Percentiles rank a stretch among this genome's conserved stretches.
Conservation (phyloP, 2,113 vertebrate species). For the Chaenocephalus aceratus region DNA sequence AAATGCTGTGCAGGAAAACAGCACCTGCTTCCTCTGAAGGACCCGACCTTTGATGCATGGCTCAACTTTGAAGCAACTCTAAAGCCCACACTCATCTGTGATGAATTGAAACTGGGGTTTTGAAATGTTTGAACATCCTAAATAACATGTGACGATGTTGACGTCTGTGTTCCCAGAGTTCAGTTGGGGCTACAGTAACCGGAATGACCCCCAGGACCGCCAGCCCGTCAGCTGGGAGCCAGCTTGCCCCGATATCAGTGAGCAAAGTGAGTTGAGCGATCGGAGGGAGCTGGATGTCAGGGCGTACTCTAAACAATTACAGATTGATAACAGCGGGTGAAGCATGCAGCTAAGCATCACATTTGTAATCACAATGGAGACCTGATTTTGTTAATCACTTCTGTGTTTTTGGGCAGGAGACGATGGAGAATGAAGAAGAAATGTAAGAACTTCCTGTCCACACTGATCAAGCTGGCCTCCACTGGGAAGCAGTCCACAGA, state of each 20-base stretch:
- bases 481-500: conserved; percentile 94
- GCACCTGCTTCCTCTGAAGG: background rate
- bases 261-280: conserved; percentile 74
- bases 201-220: conserved; percentile 89
- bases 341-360: background rate
- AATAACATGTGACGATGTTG: background rate
- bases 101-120: background rate
- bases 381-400: background rate
- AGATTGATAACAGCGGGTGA: background rate
- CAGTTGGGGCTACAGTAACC: conserved; percentile 84
- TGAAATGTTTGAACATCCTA: conserved; percentile 3
- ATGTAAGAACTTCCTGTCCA: conserved; percentile 98
- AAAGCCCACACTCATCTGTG: conserved; percentile 5
- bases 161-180: conserved; percentile 54
- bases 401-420: conserved; percentile 85
- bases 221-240: conserved; percentile 84
- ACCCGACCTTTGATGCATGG: conserved; percentile 1
- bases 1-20: background rate
- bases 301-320: background rate
- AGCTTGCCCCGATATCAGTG: conserved; percentile 90
- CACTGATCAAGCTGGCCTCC: conserved; percentile 97
- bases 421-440: conserved; percentile 99
- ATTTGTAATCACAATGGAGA: background rate
- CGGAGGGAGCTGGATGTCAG: conserved; percentile 1
- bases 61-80: background rate